Evolutionary conservation across 2,113 vertebrate species (phyloP).

Genomic region (Odocoileus virginianus): DNA sequence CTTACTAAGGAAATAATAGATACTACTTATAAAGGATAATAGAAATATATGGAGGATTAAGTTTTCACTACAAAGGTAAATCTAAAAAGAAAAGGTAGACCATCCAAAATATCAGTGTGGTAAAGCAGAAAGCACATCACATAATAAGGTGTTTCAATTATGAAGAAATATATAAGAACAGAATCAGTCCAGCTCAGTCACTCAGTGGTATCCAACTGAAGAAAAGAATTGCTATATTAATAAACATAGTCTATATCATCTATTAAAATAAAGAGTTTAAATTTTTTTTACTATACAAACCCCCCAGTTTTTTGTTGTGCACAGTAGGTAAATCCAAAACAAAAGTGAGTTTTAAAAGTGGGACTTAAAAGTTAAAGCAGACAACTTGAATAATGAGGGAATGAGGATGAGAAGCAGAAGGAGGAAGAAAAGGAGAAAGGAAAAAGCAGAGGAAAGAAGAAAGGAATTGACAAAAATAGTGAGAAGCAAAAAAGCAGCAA

Average conservation of each 20-base stretch:
- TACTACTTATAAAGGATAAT: neutral
- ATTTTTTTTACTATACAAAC: neutral
- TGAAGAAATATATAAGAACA: neutral
- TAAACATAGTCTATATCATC: neutral
- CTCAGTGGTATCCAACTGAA: neutral
- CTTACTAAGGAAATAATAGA: neutral
- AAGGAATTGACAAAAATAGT: neutral
- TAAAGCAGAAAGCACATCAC: neutral
- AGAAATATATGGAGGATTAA: neutral
- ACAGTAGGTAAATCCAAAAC: neutral
- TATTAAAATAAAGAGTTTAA: neutral
- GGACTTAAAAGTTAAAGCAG: neutral
- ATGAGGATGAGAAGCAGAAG: neutral
- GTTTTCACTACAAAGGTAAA: neutral
- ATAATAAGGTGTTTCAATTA: neutral
- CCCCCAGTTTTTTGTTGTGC: neutral
- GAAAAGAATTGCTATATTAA: neutral
- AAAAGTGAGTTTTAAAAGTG: neutral
- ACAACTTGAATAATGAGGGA: neutral
- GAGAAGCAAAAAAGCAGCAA: neutral
- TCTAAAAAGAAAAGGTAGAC: neutral
- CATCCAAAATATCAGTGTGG: neutral
- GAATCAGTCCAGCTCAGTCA: neutral
- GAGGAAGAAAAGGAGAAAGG: no score
- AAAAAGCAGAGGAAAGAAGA: neutral